These are phyloP conservation scores for Mobula hypostoma DNA, from an alignment of 2,113 vertebrate species.

Conservation along the genomic window DNA sequence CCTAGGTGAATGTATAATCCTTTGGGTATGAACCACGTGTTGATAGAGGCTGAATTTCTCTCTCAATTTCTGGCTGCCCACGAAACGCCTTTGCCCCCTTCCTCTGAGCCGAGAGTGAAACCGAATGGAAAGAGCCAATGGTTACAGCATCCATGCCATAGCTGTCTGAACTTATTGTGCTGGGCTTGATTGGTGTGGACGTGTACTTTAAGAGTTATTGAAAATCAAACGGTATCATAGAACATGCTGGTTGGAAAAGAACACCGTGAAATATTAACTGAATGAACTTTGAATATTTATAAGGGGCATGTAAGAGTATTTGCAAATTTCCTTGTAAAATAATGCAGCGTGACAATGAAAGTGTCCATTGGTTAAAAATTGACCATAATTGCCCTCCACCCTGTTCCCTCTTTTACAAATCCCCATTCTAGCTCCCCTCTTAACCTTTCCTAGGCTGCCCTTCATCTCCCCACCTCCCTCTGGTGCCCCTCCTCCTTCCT, in stretches of 20 bases:
- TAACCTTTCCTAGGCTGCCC: too few species aligned
- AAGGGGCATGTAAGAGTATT: not conserved
- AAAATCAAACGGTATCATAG: not conserved
- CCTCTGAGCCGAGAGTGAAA: not conserved
- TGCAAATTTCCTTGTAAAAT: not conserved
- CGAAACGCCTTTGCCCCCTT: not conserved
- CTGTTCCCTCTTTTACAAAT: too few species aligned
- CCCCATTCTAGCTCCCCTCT: too few species aligned
- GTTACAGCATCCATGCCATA: too few species aligned
- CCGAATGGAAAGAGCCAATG: not conserved
- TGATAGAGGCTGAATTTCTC: not conserved
- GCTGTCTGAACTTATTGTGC: too few species aligned
- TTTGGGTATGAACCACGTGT: slow-evolving; percentile 15
- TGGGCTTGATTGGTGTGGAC: not conserved
- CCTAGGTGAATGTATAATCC: slow-evolving; percentile 33
- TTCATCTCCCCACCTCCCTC: too few species aligned
- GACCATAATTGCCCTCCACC: too few species aligned
- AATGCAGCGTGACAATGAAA: not conserved
- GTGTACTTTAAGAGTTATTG: not conserved
- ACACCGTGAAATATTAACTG: not conserved
- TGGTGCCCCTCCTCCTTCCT: too few species aligned
- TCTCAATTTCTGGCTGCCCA: not conserved
- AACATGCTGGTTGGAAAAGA: not conserved
- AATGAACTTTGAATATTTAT: not conserved
- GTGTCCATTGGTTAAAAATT: not conserved